A percentile compares a stretch with the other conserved stretches of the same genome.
Conservation (phyloP, 64 coral and sea anemone species). For the Stichodactyla mertensii region DNA sequence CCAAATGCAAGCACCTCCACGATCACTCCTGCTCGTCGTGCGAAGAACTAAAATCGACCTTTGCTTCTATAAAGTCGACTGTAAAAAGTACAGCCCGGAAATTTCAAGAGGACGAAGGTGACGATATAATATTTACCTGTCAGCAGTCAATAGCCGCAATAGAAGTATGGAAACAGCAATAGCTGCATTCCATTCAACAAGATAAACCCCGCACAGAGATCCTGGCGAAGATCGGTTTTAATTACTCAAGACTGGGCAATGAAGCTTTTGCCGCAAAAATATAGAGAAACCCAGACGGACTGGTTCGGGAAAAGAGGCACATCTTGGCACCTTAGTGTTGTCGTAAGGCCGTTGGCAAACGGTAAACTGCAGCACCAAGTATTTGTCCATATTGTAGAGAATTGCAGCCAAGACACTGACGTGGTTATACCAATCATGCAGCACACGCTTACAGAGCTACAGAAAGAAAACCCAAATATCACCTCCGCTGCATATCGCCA, state of each 20-base stretch:
- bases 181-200: conserved; percentile 11
- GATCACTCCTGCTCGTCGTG: conserved; percentile 12
- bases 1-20: conserved; percentile 1
- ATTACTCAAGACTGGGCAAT: no score
- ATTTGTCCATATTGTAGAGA: conserved; percentile 37
- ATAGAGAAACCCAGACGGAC: conserved; percentile 20
- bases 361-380: conserved; percentile 24
- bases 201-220: conserved; percentile 9
- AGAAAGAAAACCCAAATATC: background rate
- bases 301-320: background rate
- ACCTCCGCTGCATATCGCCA: background rate
- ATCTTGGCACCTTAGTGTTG: conserved; percentile 41
- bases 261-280: conserved; percentile 2
- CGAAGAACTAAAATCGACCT: background rate
- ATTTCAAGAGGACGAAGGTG: conserved; percentile 14
- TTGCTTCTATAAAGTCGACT: background rate
- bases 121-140: conserved; percentile 30
- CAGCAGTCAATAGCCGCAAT: conserved; percentile 18
- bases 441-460: background rate
- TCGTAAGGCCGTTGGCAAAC: background rate
- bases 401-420: conserved; percentile 37
- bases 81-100: background rate
- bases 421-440: conserved; percentile 31
- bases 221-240: conserved; percentile 22
- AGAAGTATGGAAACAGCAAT: conserved; percentile 25